A percentile compares a stretch with the other conserved stretches of the same genome.
Conservation (phyloP, 64 coral and sea anemone species). For the Hydrozoanthus tunicans region DNA sequence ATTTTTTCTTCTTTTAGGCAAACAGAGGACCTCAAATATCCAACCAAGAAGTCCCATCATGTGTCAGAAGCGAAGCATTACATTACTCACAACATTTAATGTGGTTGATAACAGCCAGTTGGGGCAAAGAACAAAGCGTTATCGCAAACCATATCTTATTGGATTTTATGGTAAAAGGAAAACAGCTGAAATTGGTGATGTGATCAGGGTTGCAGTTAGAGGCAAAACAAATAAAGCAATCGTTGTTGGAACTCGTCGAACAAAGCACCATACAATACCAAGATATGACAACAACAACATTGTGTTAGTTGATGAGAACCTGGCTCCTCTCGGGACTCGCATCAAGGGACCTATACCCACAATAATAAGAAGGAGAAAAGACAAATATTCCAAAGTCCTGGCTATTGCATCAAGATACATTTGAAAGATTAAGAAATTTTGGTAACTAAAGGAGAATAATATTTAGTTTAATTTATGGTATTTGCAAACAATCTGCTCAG, state of each 20-base stretch:
- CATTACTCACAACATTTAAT: slow-evolving; percentile 88
- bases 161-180: slow-evolving; percentile 95
- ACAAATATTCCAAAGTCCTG: slow-evolving; percentile 97
- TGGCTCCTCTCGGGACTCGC: slow-evolving; percentile 92
- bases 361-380: slow-evolving; percentile 86
- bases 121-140: slow-evolving; percentile 87
- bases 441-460: no score
- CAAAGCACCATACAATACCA: slow-evolving; percentile 90
- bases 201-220: slow-evolving; percentile 87
- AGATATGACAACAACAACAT: slow-evolving; percentile 99
- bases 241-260: slow-evolving; percentile 89
- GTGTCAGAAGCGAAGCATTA: slow-evolving; percentile 72
- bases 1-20: neutral
- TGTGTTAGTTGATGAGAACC: slow-evolving; percentile 94
- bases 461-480: no score
- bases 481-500: no score
- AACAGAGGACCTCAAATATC: neutral
- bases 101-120: slow-evolving; percentile 95
- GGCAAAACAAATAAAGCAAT: slow-evolving; percentile 96
- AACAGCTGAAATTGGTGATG: slow-evolving; percentile 96
- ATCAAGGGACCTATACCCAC: slow-evolving; percentile 94
- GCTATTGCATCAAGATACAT: slow-evolving; percentile 98
- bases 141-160: slow-evolving; percentile 91
- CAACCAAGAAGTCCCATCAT: neutral
- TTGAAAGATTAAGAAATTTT: slow-evolving; percentile 9